These are phyloP conservation scores for Myiagra hebetior DNA, from an alignment of 2,113 vertebrate genomes.

Conservation along the genomic window DNA sequence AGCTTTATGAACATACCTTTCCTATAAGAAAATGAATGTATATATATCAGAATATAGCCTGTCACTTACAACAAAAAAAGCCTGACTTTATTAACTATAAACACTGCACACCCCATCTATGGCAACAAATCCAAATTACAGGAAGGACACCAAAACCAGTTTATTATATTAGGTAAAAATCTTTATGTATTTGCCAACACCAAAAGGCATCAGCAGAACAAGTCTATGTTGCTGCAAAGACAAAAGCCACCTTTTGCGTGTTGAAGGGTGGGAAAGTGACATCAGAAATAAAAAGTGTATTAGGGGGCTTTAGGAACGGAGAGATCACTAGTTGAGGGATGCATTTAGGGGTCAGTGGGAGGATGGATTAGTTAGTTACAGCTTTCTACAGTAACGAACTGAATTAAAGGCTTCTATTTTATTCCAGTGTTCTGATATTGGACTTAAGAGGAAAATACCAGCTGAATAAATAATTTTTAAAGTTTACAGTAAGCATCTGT, in stretches of 20 bases:
- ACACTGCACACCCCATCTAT: not conserved
- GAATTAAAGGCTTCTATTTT: not conserved
- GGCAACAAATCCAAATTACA: not conserved
- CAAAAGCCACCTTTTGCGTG: not conserved
- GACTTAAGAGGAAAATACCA: not conserved
- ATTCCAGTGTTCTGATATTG: not conserved
- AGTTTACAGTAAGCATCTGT: not conserved
- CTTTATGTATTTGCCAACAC: not conserved
- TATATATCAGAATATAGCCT: not conserved
- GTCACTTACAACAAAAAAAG: not conserved
- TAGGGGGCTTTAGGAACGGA: not conserved
- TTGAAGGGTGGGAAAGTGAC: not conserved
- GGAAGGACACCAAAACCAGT: not conserved
- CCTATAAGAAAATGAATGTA: not conserved
- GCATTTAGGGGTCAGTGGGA: not conserved
- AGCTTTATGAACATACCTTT: not conserved
- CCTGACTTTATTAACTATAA: not conserved
- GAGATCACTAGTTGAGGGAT: not conserved
- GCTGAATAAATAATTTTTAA: slow-evolving; percentile 38
- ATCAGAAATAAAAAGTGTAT: not conserved
- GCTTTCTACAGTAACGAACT: not conserved
- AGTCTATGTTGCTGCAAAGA: not conserved
- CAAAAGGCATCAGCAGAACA: not conserved
- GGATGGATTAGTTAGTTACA: not conserved
- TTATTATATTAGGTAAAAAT: not conserved